A percentile compares a stretch with the other conserved stretches of the same genome.
These are phyloP conservation scores for Pantherophis vulpinus DNA, from an alignment of 2,797 vertebrate genomes.

Conservation along the genomic window DNA sequence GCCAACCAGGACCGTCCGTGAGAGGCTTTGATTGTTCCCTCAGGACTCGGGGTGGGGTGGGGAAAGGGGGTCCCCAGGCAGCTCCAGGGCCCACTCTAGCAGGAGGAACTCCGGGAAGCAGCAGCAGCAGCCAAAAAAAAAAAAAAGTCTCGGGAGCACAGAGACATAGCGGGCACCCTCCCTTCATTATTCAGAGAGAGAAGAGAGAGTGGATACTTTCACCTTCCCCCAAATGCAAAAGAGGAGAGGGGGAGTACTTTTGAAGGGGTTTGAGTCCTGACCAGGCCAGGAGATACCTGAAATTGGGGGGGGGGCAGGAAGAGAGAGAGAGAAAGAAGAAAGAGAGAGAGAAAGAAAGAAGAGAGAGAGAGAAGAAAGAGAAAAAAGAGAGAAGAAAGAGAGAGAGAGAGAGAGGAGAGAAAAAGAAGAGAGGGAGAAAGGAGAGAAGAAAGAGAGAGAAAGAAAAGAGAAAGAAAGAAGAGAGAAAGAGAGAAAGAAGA, in stretches of 20 bases:
- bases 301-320: background rate
- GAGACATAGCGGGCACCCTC: background rate
- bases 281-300: background rate
- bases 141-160: background rate
- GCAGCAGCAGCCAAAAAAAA: too few relatives aligned
- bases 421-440: too few relatives aligned
- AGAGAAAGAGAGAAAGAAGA: too few relatives aligned
- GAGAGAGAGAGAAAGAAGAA: fast-evolving
- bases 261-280: background rate
- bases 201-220: too few relatives aligned
- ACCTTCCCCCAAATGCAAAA: background rate
- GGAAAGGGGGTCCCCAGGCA: background rate
- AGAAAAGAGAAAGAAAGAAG: too few relatives aligned
- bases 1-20: background rate
- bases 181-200: background rate
- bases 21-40: background rate
- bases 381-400: fast-evolving
- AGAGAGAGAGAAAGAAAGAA: background rate
- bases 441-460: fast-evolving
- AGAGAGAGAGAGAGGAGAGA: fast-evolving
- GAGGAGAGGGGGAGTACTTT: background rate
- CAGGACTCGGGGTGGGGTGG: fast-evolving
- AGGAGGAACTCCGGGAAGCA: background rate
- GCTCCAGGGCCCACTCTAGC: background rate
- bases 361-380: fast-evolving